A percentile compares a stretch with the other conserved stretches of the same genome.
These are phyloP conservation scores for Oscheius sp. DNA, from an alignment of 2,888 invertebrate genomes.

Conservation along the genomic window DNA sequence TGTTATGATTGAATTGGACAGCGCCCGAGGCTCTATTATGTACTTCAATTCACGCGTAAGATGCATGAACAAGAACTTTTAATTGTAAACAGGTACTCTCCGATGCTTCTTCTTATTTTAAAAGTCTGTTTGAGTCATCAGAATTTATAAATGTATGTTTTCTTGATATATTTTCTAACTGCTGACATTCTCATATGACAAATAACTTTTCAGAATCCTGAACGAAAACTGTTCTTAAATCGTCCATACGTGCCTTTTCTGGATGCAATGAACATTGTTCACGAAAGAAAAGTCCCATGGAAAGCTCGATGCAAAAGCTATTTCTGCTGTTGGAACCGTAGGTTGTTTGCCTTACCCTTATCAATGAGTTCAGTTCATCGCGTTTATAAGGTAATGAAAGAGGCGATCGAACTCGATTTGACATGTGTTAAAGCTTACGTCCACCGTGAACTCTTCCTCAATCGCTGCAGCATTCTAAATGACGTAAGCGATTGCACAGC, in stretches of 20 bases:
- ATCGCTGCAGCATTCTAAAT: not conserved
- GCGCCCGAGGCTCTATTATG: not conserved
- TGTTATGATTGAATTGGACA: not conserved
- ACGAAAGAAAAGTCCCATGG: not conserved
- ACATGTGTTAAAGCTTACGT: not conserved
- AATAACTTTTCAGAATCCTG: not conserved
- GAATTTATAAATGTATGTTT: not conserved
- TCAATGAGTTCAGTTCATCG: not conserved
- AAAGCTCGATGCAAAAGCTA: conserved; percentile 1
- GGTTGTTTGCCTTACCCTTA: not conserved
- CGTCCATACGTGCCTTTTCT: not conserved
- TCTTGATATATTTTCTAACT: not conserved
- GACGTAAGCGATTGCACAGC: not conserved
- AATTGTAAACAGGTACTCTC: not conserved
- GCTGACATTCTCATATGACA: not conserved
- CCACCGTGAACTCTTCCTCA: not conserved
- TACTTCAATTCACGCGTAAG: conserved; percentile 1
- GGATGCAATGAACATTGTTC: conserved; percentile 13
- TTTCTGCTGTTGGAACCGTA: not conserved
- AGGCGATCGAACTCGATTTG: not conserved
- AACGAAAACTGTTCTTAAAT: not conserved
- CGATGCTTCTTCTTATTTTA: not conserved
- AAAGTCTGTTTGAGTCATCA: not conserved
- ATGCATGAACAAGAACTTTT: not conserved
- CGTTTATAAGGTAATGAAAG: not conserved